These are phyloP conservation scores for Anthopleura xanthogrammica DNA, from an alignment of 92 coral and sea anemone species.

Conservation along the genomic window DNA sequence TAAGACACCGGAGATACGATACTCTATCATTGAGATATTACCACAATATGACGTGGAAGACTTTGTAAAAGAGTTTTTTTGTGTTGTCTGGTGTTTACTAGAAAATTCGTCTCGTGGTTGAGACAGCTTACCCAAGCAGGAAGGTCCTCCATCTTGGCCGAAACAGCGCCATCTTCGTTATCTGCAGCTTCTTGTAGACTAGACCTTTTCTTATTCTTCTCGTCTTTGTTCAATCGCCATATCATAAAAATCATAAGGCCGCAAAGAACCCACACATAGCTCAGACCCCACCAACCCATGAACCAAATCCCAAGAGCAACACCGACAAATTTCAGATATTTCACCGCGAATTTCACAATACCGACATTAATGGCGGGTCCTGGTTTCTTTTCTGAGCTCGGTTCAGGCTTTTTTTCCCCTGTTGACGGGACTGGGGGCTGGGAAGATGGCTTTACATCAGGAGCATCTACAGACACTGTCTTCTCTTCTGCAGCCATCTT, in stretches of 20 bases:
- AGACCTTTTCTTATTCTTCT: constrained; percentile 58
- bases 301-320: constrained; percentile 91
- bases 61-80: not conserved
- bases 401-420: constrained; percentile 19
- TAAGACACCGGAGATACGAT: not conserved
- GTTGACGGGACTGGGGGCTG: constrained; percentile 19
- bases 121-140: constrained; percentile 89
- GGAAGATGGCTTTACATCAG: constrained; percentile 18
- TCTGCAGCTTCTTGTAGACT: constrained; percentile 68
- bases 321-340: constrained; percentile 87
- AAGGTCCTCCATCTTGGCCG: constrained; percentile 88
- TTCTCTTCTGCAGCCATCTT: constrained; percentile 45
- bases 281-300: constrained; percentile 89
- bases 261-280: constrained; percentile 86
- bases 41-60: not conserved
- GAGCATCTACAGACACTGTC: constrained; percentile 19
- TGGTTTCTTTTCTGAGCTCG: constrained; percentile 57
- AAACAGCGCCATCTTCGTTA: constrained; percentile 57
- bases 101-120: constrained; percentile 10
- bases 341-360: constrained; percentile 78
- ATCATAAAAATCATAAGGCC: constrained; percentile 76
- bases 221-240: constrained; percentile 88
- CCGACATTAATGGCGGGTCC: constrained; percentile 65
- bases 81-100: not conserved
- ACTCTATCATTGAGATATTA: not conserved